Evolutionary conservation across 1,140 invertebrate genomes (phyloP), one percentile per base, ranked within the genome.

Genomic region (Calliphora vicina): DNA sequence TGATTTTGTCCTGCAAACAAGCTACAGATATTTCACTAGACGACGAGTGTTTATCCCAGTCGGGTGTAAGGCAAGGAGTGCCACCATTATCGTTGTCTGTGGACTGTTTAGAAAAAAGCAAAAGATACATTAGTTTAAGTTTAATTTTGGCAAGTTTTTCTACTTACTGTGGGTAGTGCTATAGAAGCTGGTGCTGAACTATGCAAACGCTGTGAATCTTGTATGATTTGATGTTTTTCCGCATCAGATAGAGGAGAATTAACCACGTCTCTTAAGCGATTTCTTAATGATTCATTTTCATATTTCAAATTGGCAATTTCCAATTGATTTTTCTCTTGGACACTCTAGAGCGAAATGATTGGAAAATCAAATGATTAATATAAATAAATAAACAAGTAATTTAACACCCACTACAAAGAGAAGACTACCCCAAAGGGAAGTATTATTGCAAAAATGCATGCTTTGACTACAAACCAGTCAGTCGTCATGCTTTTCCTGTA

Each of bases 31-130:
- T 94, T 91, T 98, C 97, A 88, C 96, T 97, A 26, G 96, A 92
- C 27, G 95, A 96, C 27, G 96, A 97, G 87, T 96, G 95, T 88
- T 96, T 97, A 87, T 97, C 97, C 96, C 96, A 97, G 85, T 97
- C 96, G 2, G 95, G 95, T 45, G 93, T 92, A 81, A 92, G 91
- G 50, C 93, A 93, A 20, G 94, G 92, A 35, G 93, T 93, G 85
- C 92, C 93, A 23, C 91, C 92, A 74, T 92, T 90, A 80, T 76
- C 84, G 43, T 84, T 84, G 15, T 84, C 76, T n/a, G 57, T 82
- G 0, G 80, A 17, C 80, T 82, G 61, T 8, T 71, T 15, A 50
- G 10, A 20, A 50, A 43, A 78, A 25, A 8, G 0, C 35, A 23
- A 78, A 50, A 23, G 5, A 71, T 12, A 20, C 26, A 29, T 71